A percentile compares a stretch with the other conserved stretches of the same genome.
Evolutionary conservation across 1,140 invertebrate genomes (phyloP).

Genomic region (Pomacea maculata): DNA sequence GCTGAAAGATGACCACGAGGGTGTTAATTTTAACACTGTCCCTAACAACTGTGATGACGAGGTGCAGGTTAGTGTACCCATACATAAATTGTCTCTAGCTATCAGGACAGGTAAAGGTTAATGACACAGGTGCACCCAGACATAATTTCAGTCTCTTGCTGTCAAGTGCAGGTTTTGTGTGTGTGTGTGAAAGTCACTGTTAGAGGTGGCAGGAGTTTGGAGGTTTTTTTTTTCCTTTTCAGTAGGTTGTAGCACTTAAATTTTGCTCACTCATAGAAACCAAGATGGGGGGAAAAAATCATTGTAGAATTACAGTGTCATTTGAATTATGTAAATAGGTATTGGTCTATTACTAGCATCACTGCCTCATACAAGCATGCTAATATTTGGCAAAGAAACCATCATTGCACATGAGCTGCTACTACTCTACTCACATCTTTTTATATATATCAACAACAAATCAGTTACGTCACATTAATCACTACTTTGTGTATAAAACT

Average conservation of each 20-base stretch:
- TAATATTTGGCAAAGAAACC: no score
- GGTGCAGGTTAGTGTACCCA: constrained; percentile 16
- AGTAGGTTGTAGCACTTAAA: not conserved
- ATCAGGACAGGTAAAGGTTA: not conserved
- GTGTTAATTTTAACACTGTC: constrained; percentile 47
- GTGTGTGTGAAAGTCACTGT: not conserved
- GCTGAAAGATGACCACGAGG: constrained; percentile 46
- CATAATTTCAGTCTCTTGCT: no score
- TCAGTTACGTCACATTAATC: no score
- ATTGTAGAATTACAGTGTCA: no score
- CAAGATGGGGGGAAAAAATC: not conserved
- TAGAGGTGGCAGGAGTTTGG: not conserved
- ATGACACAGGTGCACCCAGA: not conserved
- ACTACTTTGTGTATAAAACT: no score
- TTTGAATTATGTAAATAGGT: no score
- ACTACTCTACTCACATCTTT: no score
- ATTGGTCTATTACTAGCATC: no score
- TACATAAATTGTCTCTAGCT: not conserved
- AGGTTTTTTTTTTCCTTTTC: not conserved
- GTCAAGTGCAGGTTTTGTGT: not conserved
- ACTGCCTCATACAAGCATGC: no score
- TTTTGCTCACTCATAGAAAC: not conserved
- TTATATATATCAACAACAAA: no score
- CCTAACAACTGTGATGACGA: constrained; percentile 33
- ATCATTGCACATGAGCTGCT: no score